Evolutionary conservation across 2,113 vertebrate genomes (phyloP).

Genomic region (Phaethornis superciliosus): DNA sequence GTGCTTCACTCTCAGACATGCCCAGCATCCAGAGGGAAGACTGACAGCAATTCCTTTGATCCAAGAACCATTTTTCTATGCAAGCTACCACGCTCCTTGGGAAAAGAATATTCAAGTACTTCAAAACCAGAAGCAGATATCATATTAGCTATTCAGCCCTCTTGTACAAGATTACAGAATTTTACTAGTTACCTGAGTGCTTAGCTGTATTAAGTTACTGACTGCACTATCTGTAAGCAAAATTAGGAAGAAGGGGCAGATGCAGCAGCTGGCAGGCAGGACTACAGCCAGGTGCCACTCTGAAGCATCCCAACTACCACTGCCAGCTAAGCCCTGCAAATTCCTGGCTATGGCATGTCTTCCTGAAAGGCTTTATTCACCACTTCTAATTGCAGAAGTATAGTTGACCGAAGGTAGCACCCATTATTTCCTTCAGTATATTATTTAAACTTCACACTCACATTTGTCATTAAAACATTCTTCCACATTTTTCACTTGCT

Average conservation of each 20-base stretch:
- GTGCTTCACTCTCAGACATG: neutral
- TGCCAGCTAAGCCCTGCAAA: neutral
- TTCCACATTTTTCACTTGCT: neutral
- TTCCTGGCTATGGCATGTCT: neutral
- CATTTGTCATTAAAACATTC: neutral
- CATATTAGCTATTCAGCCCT: neutral
- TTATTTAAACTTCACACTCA: neutral
- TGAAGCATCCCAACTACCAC: neutral
- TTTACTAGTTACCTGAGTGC: neutral
- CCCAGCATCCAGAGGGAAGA: neutral
- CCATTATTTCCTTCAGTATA: neutral
- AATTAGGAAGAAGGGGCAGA: neutral
- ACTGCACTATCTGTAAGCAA: neutral
- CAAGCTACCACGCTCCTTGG: neutral
- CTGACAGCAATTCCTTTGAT: slow-evolving; percentile 43
- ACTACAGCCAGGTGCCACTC: neutral
- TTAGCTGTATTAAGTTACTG: neutral
- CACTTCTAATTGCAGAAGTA: neutral
- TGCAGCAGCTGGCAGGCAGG: neutral
- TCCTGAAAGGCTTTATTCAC: neutral
- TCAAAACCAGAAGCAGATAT: neutral
- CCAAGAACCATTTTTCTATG: slow-evolving; percentile 5
- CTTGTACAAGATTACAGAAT: neutral
- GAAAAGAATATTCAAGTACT: neutral
- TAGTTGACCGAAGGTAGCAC: neutral